Conservation (phyloP, 2,113 vertebrate species). For the Natator depressus region DNA sequence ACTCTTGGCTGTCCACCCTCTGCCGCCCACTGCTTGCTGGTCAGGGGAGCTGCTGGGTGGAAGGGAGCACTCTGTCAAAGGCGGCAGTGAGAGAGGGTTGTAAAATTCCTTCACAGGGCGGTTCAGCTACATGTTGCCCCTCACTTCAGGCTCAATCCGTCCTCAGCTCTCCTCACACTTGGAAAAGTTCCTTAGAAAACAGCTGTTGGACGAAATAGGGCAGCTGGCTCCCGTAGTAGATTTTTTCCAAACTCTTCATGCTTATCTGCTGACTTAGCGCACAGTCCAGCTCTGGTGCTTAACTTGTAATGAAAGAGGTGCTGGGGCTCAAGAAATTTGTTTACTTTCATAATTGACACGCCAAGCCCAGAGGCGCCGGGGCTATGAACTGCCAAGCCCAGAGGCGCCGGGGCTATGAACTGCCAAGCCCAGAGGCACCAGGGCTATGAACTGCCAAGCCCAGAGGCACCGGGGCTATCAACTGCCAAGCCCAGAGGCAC, state of each 20-base stretch:
- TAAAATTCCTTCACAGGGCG: neutral
- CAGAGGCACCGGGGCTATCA: too few species aligned
- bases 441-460: too few species aligned
- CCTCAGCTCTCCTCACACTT: neutral
- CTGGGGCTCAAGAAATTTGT: too few species aligned
- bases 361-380: too few species aligned
- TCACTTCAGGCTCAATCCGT: neutral
- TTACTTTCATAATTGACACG: too few species aligned
- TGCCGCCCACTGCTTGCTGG: rapidly evolving
- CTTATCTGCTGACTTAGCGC: neutral
- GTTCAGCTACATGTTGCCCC: neutral
- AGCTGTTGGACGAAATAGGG: neutral
- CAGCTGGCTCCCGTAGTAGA: neutral
- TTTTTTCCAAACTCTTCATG: neutral
- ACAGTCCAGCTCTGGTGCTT: neutral
- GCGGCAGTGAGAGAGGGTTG: neutral
- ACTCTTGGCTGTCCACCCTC: neutral
- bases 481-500: too few species aligned
- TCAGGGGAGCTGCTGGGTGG: neutral
- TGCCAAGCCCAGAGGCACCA: too few species aligned
- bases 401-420: too few species aligned
- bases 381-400: too few species aligned
- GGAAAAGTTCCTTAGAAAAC: neutral
- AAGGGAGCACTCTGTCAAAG: neutral
- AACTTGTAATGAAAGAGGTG: neutral